Base-by-base conservation (phyloP, 2,113 vertebrate species). In the Entosphenus tridentatus region DNA sequence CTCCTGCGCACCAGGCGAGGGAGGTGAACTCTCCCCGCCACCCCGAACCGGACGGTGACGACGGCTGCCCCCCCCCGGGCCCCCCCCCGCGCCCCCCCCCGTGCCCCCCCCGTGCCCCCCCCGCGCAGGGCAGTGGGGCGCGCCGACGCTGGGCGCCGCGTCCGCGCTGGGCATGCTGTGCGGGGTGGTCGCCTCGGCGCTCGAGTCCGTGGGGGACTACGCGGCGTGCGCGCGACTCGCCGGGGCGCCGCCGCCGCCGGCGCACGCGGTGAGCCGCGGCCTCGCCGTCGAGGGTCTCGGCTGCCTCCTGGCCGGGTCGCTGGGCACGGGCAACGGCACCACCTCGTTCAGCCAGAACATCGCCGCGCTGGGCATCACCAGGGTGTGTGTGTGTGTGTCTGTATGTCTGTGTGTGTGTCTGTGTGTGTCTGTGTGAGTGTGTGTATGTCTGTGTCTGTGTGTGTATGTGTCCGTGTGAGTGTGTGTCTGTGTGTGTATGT, bases 311-410 rank as follows among this genome's bases (percentile, higher is more conserved):
- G 82, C 82, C 2, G 83, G 74, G 1, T 72, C 83, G 69, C 84
- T 80, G 82, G 83, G 83, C 70, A 85, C 77, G 8, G 82, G 82
- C 14, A 85, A 84, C 17, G 82, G 82, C 8, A 85, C 83, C 57
- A 85, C 83, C 1, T 85, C 83, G 54, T 84, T 82, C 74, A 85
- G 83, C 68, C 82, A 85, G 71, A 85, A 85, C 75, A 83, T 85
- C 8, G 83, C 82, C 3, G 82, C 82, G 7, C 79, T 85, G 1
- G 81, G 83, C 13, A 83, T 85, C 12, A 85, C 83, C 13, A 85
- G 83, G 81, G 83, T 85, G 73, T 21, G 21, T 21, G 21, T 21
- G 6, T 39, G 39, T 21, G 18, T 21, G 18, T 2, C 18, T 3
- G 18, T 21, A 2, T 3, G 39, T 39, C 5, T 39, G 39, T 39